These are phyloP conservation scores for Vombatus ursinus DNA, from an alignment of 2,113 vertebrate species.

Conservation along the genomic window DNA sequence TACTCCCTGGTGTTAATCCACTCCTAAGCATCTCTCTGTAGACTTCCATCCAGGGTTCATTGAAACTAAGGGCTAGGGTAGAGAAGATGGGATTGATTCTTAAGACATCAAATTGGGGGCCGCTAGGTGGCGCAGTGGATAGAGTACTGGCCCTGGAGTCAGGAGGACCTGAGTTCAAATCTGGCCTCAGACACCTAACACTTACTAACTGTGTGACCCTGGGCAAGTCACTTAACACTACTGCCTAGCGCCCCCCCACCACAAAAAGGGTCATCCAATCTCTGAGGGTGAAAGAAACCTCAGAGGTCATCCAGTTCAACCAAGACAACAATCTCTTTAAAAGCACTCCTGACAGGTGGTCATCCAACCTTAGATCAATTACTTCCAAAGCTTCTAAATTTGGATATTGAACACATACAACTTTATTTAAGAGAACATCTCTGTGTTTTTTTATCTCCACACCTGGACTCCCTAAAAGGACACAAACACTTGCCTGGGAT, in stretches of 20 bases:
- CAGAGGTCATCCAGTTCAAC: too few species aligned
- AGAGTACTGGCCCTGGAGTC: too few species aligned
- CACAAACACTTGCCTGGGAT: background rate
- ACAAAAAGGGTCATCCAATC: background rate
- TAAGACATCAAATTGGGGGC: background rate
- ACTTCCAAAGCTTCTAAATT: background rate
- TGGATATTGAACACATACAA: background rate
- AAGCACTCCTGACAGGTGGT: background rate
- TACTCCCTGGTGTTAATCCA: background rate
- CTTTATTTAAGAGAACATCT: background rate
- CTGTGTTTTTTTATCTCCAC: background rate
- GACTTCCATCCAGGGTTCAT: background rate
- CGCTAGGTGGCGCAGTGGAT: too few species aligned
- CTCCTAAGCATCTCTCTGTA: background rate
- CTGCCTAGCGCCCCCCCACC: too few species aligned
- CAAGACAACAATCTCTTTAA: background rate
- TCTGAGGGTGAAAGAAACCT: background rate
- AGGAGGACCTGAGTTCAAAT: too few species aligned
- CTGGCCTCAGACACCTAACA: too few species aligned
- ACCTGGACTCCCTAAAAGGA: background rate
- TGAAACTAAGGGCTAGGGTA: background rate
- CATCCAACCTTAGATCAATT: background rate
- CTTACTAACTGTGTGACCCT: too few species aligned
- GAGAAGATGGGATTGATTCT: background rate
- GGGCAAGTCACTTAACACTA: too few species aligned